Base-by-base conservation (phyloP, 1,140 invertebrate genomes). In the Samia ricini region DNA sequence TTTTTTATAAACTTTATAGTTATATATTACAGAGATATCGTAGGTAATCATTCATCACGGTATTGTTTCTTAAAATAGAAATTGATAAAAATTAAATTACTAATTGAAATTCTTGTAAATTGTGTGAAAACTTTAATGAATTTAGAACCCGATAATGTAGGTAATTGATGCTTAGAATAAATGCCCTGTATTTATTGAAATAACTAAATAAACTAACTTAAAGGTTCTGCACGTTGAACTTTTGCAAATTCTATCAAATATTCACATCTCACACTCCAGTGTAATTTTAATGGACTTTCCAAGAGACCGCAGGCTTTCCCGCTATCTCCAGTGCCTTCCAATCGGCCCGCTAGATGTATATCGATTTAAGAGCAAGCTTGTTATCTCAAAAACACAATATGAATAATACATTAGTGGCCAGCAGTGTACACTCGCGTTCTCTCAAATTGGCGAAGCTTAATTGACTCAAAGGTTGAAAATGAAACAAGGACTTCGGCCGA, bases 371-470 rank as follows among this genome's bases (percentile, higher is more conserved):
- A 80, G 76, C 65, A 71, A 73, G 79, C 87, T 90, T 88, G 87
- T 90, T 90, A 90, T 90, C 87, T 88, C 81, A 88, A 88, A 89
- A 85, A 86, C 83, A 85, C 79, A 86, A 82, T 88, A 90, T 90
- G 85, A 90, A 90, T 90, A 90, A 90, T 86, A 83, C 88, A 90
- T 88, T 73, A 88, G 83, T 71, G 71, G 70, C 64, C 73, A 73
- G 71, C 74, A 69, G 68, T 68, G 77, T 78, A 79, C 74, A 73
- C 20, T 59, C 77, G 71, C 61, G 78, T 79, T 80, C 77, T 81
- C 81, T 84, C 85, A 85, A 89, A 89, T 86, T 83, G 86, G 84
- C 81, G 67, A 83, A 81, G 79, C 81, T 88, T 90, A 90, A 90
- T 90, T 90, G 85, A 84, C 82, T 90, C 79, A 80, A 82, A 86